These are phyloP conservation scores for Drosophila bifasciata DNA, from an alignment of 1,140 invertebrate genomes.

Conservation along the genomic window DNA sequence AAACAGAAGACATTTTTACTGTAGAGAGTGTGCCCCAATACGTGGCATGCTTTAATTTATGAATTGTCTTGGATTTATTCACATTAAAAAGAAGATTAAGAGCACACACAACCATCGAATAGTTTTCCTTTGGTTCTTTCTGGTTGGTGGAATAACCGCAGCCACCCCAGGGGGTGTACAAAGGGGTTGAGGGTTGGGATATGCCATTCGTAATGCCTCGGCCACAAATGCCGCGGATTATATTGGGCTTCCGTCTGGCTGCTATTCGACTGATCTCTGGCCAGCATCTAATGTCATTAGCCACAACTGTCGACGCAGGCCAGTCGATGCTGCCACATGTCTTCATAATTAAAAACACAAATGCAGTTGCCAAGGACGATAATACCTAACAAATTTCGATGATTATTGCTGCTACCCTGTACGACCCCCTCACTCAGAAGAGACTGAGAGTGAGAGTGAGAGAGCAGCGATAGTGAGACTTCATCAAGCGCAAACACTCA, in stretches of 20 bases:
- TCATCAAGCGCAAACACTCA: conserved; percentile 47
- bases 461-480: conserved; percentile 10
- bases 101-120: conserved; percentile 3
- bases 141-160: conserved; percentile 51
- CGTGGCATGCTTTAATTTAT: conserved; percentile 44
- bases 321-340: conserved; percentile 56
- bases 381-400: conserved; percentile 74
- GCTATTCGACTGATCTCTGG: conserved; percentile 24
- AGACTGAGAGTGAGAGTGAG: not conserved
- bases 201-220: conserved; percentile 47
- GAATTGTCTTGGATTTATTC: conserved; percentile 42
- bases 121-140: conserved; percentile 15
- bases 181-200: conserved; percentile 18
- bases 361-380: conserved; percentile 59
- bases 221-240: conserved; percentile 73
- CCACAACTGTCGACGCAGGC: conserved; percentile 69
- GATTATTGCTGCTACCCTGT: conserved; percentile 44
- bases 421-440: conserved; percentile 2
- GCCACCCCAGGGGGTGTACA: conserved; percentile 7
- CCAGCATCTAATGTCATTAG: conserved; percentile 67
- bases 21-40: conserved; percentile 1
- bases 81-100: conserved; percentile 34
- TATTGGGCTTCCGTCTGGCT: conserved; percentile 49
- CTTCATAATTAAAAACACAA: conserved; percentile 77
- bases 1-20: conserved; percentile 26